These are phyloP conservation scores for Silurus lanzhouensis DNA, from an alignment of 2,797 vertebrate genomes.

Conservation along the genomic window DNA sequence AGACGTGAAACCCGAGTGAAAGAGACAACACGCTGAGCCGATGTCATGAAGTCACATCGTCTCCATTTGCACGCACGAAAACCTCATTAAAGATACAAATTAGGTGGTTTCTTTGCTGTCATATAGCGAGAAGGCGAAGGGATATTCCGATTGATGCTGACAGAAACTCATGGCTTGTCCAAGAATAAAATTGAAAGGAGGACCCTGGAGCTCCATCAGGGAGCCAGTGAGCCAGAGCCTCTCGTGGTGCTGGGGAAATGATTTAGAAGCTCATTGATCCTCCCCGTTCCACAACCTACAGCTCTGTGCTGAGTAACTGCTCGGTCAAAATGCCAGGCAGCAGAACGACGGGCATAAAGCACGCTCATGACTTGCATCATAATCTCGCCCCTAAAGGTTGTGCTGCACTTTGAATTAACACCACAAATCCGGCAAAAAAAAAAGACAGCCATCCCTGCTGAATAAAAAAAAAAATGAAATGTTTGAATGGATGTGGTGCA, in stretches of 20 bases:
- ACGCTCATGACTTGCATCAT: constrained; percentile 23
- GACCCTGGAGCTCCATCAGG: constrained; percentile 15
- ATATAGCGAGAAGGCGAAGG: not conserved
- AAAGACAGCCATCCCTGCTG: not conserved
- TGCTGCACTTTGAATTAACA: constrained; percentile 5
- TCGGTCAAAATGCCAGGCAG: constrained; percentile 31
- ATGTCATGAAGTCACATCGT: not conserved
- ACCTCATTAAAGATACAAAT: not conserved
- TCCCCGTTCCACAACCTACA: constrained; percentile 12
- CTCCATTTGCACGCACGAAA: not conserved
- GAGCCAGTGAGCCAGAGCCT: constrained; percentile 25
- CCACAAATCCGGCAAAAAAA: not conserved
- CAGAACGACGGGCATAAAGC: not conserved
- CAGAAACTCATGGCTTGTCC: constrained; percentile 6
- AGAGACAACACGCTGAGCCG: not conserved
- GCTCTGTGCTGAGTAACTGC: constrained; percentile 33
- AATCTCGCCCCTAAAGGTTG: constrained; percentile 30
- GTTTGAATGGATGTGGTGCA: not conserved
- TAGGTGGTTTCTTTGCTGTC: not conserved
- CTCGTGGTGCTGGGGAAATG: constrained; percentile 11
- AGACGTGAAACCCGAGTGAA: not conserved
- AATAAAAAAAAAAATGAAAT: not conserved
- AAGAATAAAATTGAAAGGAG: constrained; percentile 10
- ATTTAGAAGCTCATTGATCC: constrained; percentile 40
- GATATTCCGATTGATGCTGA: not conserved